A percentile compares a stretch with the other conserved stretches of the same genome.
phyloP scores from a whole-genome alignment of 1,140 invertebrate genomes.

The Pseudoatta argentina region DNA sequence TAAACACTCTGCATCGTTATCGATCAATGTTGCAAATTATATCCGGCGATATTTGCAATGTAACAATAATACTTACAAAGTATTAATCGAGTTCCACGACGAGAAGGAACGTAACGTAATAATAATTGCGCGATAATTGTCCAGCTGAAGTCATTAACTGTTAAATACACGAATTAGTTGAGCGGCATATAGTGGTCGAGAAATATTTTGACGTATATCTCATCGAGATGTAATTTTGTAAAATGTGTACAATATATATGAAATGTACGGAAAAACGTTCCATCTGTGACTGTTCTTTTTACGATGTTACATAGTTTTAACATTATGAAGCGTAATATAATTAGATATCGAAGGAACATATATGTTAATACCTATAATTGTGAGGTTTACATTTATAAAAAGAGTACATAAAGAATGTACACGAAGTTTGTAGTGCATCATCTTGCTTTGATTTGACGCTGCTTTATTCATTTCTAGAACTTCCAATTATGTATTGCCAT shows the following conservation, averaged over 20 bases:
- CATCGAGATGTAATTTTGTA: conserved; percentile 71
- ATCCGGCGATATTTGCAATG: background rate
- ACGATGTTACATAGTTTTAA: background rate
- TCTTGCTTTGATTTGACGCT: too few relatives aligned
- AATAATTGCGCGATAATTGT: conserved; percentile 5
- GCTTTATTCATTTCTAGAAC: too few relatives aligned
- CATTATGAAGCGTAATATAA: background rate
- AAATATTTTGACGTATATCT: conserved; percentile 64
- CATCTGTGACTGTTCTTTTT: background rate
- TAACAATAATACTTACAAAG: conserved; percentile 22
- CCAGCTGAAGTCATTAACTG: conserved; percentile 38
- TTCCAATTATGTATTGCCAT: background rate
- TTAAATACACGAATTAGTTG: conserved; percentile 23
- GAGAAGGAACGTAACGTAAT: background rate
- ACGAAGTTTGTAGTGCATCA: too few relatives aligned
- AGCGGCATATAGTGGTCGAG: conserved; percentile 7
- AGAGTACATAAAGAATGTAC: too few relatives aligned
- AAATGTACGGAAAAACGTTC: conserved; percentile 32
- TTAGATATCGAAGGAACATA: background rate
- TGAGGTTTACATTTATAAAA: background rate
- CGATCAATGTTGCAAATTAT: conserved; percentile 2
- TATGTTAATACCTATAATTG: background rate
- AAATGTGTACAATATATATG: conserved; percentile 68
- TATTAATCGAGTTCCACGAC: conserved; percentile 19
- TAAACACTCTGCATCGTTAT: background rate